Conservation (phyloP, 2,797 vertebrate genomes). For the Enteromius afrohamiltoni region DNA sequence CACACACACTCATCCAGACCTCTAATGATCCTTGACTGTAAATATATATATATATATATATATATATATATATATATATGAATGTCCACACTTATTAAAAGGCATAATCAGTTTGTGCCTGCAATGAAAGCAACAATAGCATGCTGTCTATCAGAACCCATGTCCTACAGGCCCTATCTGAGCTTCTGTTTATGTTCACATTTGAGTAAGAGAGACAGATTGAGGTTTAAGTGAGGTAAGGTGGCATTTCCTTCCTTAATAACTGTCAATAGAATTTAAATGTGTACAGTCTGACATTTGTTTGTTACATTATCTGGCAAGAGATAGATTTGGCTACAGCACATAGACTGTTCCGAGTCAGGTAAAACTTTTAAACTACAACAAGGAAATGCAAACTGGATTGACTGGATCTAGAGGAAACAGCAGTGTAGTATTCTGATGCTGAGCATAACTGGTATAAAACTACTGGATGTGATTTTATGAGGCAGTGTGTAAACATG, state of each 20-base stretch:
- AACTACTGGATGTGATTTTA: neutral
- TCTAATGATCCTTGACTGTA: too few relatives aligned
- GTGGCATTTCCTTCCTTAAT: neutral
- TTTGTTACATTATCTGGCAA: neutral
- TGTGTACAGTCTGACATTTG: neutral
- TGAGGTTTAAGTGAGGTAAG: neutral
- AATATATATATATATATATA: too few relatives aligned
- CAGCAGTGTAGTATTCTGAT: neutral
- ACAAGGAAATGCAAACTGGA: constrained; percentile 12
- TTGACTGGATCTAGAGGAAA: constrained; percentile 14
- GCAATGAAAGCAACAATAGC: neutral
- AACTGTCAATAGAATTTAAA: neutral
- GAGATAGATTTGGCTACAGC: neutral
- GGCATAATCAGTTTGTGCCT: neutral
- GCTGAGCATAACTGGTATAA: neutral
- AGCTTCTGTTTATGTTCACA: neutral
- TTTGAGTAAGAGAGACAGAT: neutral
- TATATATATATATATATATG: neutral
- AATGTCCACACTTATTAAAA: neutral
- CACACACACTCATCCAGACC: neutral
- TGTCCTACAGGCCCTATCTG: neutral
- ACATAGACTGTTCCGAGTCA: neutral
- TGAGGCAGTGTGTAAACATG: too few relatives aligned
- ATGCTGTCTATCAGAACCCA: neutral
- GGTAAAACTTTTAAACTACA: neutral